A percentile compares a stretch with the other conserved stretches of the same genome.
phyloP scores from a whole-genome alignment of 2,797 vertebrate species.

The Fringilla coelebs region DNA sequence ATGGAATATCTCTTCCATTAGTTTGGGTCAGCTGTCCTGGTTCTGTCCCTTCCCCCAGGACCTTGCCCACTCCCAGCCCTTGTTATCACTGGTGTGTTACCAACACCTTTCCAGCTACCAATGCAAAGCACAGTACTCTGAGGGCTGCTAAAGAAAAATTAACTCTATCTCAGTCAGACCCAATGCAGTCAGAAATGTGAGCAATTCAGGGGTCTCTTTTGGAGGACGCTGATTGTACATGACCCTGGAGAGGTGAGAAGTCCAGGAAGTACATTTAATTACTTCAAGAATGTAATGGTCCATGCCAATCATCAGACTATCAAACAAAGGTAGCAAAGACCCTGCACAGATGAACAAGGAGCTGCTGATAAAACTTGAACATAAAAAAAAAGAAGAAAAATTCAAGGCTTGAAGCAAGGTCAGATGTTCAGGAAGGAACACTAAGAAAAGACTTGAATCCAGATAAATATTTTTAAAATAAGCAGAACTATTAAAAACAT shows the following conservation, averaged over 20 bases:
- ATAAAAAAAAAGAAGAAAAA: neutral
- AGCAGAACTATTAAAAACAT: neutral
- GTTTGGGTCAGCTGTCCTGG: neutral
- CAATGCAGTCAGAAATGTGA: neutral
- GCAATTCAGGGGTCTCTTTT: neutral
- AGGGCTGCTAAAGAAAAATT: neutral
- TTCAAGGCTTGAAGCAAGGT: neutral
- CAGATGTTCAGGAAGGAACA: rapidly evolving
- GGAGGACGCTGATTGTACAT: neutral
- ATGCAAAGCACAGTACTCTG: neutral
- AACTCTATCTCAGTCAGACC: neutral
- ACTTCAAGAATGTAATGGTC: neutral
- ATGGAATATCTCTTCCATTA: neutral
- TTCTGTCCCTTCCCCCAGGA: neutral
- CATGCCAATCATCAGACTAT: neutral
- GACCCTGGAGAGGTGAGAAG: neutral
- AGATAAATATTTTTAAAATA: neutral
- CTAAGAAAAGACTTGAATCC: neutral
- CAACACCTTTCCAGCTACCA: neutral
- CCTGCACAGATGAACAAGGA: neutral
- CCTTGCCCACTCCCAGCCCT: neutral
- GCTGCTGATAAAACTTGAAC: neutral
- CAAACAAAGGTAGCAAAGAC: neutral
- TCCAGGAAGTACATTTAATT: neutral
- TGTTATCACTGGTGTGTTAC: neutral